Evolutionary conservation across 2,797 vertebrate genomes (phyloP).

Genomic region (Craterocephalus amniculus): DNA sequence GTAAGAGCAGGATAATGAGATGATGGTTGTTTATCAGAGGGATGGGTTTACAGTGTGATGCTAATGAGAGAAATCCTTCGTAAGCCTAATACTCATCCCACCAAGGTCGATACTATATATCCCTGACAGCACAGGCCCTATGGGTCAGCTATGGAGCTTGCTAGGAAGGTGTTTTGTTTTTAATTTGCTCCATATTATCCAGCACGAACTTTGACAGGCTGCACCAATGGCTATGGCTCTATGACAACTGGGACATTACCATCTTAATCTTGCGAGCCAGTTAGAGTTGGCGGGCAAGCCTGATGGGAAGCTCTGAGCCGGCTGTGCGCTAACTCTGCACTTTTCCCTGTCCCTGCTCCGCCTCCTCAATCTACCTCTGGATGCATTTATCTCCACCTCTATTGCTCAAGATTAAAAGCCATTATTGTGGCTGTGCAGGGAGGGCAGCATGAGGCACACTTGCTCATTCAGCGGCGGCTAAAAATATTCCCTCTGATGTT

Average conservation of each 20-base stretch:
- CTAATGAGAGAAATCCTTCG: conserved; percentile 68
- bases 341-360: conserved; percentile 44
- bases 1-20: conserved; percentile 33
- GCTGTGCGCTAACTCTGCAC: conserved; percentile 50
- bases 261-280: conserved; percentile 55
- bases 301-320: conserved; percentile 48
- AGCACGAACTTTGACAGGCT: conserved; percentile 56
- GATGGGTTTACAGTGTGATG: conserved; percentile 55
- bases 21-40: conserved; percentile 51
- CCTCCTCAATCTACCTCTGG: conserved; percentile 44
- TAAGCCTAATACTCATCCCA: conserved; percentile 75
- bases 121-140: conserved; percentile 31
- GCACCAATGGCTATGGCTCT: conserved; percentile 42
- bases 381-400: conserved; percentile 65
- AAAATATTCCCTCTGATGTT: conserved; percentile 76
- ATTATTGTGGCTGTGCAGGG: conserved; percentile 56
- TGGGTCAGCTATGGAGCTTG: conserved; percentile 30
- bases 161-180: conserved; percentile 27
- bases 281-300: conserved; percentile 37
- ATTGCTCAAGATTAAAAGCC: conserved; percentile 72
- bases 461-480: conserved; percentile 68
- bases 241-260: conserved; percentile 59
- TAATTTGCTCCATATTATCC: conserved; percentile 39
- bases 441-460: conserved; percentile 55
- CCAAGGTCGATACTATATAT: conserved; percentile 65